These are phyloP conservation scores for Pithys albifrons DNA, from an alignment of 2,113 vertebrate genomes.

Conservation along the genomic window DNA sequence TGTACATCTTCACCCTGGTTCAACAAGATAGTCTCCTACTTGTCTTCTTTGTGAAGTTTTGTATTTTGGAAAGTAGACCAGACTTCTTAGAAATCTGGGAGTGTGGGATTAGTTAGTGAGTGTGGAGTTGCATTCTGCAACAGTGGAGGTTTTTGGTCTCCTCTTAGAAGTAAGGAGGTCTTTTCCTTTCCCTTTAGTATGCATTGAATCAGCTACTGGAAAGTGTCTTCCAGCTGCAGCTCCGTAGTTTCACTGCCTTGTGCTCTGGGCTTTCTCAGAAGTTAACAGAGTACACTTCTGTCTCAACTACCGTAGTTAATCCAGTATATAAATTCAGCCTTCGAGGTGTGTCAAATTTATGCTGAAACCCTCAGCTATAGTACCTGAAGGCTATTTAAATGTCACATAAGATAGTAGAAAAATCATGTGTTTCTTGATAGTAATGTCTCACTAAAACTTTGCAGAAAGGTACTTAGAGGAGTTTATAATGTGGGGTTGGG, in stretches of 20 bases:
- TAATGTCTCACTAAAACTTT: background rate
- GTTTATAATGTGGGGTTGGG: accelerated
- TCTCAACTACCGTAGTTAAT: background rate
- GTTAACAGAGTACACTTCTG: background rate
- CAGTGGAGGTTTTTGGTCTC: background rate
- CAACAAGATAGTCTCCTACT: background rate
- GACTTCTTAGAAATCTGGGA: background rate
- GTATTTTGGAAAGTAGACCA: background rate
- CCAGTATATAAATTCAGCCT: background rate
- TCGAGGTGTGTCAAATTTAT: background rate
- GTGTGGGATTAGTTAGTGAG: background rate
- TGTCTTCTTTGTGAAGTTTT: background rate
- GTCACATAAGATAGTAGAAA: background rate
- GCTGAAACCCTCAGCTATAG: background rate
- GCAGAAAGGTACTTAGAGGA: background rate
- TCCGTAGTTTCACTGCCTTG: background rate
- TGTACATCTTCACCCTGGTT: background rate
- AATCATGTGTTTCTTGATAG: background rate
- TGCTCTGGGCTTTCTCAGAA: background rate
- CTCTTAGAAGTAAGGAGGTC: background rate
- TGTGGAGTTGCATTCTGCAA: background rate
- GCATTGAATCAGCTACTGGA: background rate
- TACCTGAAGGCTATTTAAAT: background rate
- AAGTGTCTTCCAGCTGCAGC: background rate
- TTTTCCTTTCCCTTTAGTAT: background rate